These are phyloP conservation scores for Drosophila nr. perissopoda DNA, from an alignment of 2,888 invertebrate species.

Conservation along the genomic window DNA sequence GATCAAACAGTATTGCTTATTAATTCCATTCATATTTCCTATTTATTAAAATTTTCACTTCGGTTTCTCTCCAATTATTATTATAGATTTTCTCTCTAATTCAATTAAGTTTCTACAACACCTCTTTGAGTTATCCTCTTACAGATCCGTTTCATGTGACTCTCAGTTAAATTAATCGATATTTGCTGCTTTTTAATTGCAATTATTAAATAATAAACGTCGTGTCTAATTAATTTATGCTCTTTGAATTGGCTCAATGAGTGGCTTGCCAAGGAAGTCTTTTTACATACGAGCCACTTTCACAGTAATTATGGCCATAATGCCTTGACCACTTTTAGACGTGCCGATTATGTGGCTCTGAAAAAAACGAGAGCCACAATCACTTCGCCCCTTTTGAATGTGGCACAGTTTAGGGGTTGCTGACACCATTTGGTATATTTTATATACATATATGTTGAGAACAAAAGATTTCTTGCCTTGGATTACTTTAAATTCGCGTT, in stretches of 20 bases:
- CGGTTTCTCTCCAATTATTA: background rate
- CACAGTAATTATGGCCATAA: slow-evolving; percentile 29
- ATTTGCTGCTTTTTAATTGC: slow-evolving; percentile 5
- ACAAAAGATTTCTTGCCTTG: background rate
- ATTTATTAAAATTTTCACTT: background rate
- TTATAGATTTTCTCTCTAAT: background rate
- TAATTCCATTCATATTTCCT: background rate
- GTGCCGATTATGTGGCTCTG: slow-evolving; percentile 21
- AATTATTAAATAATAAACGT: slow-evolving; percentile 19
- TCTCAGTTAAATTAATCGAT: slow-evolving; percentile 1
- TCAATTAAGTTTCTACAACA: background rate
- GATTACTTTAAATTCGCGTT: background rate
- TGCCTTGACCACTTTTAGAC: slow-evolving; percentile 7
- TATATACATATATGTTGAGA: background rate
- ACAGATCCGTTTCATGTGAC: slow-evolving; percentile 2
- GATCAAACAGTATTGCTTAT: background rate
- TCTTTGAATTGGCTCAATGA: background rate
- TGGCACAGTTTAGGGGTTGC: slow-evolving; percentile 12
- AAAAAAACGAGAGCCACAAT: slow-evolving; percentile 5
- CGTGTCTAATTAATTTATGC: slow-evolving; percentile 27
- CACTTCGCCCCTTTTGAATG: slow-evolving; percentile 9
- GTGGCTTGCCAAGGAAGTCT: slow-evolving; percentile 27
- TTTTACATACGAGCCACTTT: slow-evolving; percentile 30
- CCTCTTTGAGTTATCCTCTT: background rate
- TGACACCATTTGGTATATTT: slow-evolving; percentile 4